These are phyloP conservation scores for Isichthys henryi DNA, from an alignment of 2,113 vertebrate genomes.

Conservation along the genomic window DNA sequence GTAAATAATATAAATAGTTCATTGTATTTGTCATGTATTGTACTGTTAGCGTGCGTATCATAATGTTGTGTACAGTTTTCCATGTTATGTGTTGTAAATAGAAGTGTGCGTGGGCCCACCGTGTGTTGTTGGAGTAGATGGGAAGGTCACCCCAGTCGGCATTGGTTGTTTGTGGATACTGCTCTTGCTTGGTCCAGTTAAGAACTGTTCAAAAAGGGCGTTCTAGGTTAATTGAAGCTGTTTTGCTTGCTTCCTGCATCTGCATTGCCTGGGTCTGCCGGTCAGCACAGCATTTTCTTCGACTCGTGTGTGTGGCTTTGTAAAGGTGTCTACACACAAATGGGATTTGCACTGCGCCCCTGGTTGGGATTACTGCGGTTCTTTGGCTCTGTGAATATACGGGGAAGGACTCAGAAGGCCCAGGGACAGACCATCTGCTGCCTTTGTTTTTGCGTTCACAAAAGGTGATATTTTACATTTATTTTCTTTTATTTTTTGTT, in stretches of 20 bases:
- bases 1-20: not conserved
- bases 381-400: not conserved
- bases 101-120: too few species aligned
- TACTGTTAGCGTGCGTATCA: not conserved
- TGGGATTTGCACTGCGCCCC: not conserved
- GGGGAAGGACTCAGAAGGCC: not conserved
- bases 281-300: not conserved
- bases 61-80: not conserved
- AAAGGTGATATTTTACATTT: not conserved
- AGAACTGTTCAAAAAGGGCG: not conserved
- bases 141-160: not conserved
- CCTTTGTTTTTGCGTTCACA: not conserved
- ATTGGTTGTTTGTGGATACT: not conserved
- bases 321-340: not conserved
- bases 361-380: not conserved
- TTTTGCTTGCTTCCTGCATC: not conserved
- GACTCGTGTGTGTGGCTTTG: not conserved
- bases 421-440: not conserved
- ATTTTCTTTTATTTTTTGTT: not conserved
- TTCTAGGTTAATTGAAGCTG: not conserved
- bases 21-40: not conserved
- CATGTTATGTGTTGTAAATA: not conserved
- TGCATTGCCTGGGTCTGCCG: not conserved
- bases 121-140: not conserved
- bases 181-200: not conserved